These are phyloP conservation scores for Hirudo medicinalis DNA, from an alignment of 1,140 invertebrate species.

Conservation along the genomic window DNA sequence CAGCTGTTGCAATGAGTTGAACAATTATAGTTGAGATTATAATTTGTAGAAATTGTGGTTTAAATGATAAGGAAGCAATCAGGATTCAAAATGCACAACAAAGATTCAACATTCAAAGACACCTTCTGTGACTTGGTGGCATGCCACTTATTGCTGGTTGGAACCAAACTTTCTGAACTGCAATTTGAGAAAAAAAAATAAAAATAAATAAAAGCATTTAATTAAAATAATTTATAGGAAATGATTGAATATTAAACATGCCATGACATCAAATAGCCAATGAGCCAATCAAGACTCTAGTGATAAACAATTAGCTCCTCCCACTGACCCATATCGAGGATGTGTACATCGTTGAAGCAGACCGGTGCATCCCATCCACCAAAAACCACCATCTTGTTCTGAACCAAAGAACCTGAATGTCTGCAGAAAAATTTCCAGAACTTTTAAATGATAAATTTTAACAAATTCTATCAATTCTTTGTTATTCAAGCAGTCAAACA, in stretches of 20 bases:
- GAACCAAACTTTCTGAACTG: constrained; percentile 37
- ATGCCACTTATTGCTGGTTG: constrained; percentile 32
- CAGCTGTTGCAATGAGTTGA: constrained; percentile 28
- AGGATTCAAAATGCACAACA: background rate
- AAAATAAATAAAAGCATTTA: too few species aligned
- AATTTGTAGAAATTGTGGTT: background rate
- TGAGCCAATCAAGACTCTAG: background rate
- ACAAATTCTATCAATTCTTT: background rate
- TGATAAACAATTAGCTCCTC: background rate
- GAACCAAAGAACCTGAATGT: constrained; percentile 36
- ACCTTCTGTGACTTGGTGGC: constrained; percentile 37
- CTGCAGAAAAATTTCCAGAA: constrained; percentile 24
- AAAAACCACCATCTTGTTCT: constrained; percentile 36
- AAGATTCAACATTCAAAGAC: background rate
- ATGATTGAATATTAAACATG: too few species aligned
- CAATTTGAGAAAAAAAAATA: constrained; percentile 19
- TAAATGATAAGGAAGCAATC: background rate
- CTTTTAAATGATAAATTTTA: background rate
- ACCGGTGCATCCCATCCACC: constrained; percentile 38
- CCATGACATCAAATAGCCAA: too few species aligned
- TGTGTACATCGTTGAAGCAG: constrained; percentile 36
- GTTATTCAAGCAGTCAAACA: too few species aligned
- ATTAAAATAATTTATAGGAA: too few species aligned
- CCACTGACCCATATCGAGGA: constrained; percentile 36
- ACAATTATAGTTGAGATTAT: constrained; percentile 10